These are phyloP conservation scores for Hyperoplus lanceolatus DNA, from an alignment of 2,797 vertebrate species.

Conservation along the genomic window DNA sequence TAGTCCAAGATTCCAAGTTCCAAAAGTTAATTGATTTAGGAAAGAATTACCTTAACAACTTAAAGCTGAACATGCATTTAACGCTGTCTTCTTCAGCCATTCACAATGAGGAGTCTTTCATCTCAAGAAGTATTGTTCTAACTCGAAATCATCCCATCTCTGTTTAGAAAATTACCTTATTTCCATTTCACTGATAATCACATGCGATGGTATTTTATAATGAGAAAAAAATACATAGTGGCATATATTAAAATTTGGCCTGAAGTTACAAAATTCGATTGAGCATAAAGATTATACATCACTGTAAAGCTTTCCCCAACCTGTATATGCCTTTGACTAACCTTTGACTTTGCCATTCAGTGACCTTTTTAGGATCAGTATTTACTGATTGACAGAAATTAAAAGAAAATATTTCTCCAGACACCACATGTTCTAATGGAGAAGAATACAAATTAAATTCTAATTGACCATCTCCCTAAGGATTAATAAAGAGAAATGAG, in stretches of 20 bases:
- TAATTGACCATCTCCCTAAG: slow-evolving; percentile 1
- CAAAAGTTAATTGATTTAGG: slow-evolving; percentile 26
- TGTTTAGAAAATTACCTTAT: slow-evolving; percentile 32
- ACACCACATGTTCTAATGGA: not conserved
- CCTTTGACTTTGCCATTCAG: slow-evolving; percentile 32
- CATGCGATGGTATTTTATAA: slow-evolving; percentile 30
- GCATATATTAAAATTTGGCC: slow-evolving; percentile 16
- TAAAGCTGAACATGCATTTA: not conserved
- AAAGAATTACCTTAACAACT: not conserved
- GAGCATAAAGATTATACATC: slow-evolving; percentile 18
- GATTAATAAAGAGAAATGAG: slow-evolving; percentile 23
- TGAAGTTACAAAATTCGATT: slow-evolving; percentile 26
- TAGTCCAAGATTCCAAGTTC: slow-evolving; percentile 17
- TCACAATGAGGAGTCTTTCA: not conserved
- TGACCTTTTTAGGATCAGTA: slow-evolving; percentile 34
- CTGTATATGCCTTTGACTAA: slow-evolving; percentile 2
- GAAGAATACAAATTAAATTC: slow-evolving; percentile 12
- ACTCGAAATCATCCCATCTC: not conserved
- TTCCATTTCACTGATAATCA: slow-evolving; percentile 39
- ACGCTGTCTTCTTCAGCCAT: slow-evolving; percentile 11
- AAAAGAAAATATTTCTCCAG: not conserved
- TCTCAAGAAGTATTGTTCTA: slow-evolving; percentile 4
- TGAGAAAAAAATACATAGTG: slow-evolving; percentile 14
- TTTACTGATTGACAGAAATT: slow-evolving; percentile 20
- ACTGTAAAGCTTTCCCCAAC: not conserved